Conservation (phyloP, 92 coral and sea anemone genomes). For the Epizoanthus rinbou region DNA sequence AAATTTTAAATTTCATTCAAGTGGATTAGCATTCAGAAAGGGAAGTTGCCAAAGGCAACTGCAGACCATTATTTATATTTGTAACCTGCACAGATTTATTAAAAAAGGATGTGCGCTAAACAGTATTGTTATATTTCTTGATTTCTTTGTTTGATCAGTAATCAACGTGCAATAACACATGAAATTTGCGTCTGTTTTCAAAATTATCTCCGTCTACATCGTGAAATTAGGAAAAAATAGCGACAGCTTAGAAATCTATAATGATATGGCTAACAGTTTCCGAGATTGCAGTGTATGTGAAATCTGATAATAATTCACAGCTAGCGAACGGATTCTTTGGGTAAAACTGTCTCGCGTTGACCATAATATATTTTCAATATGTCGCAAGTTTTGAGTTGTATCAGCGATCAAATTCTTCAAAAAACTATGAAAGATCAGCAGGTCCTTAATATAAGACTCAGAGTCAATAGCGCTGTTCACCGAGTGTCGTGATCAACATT, state of each 20-base stretch:
- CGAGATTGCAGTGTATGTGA: not conserved
- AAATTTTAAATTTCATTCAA: conserved; percentile 2
- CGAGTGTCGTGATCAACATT: not conserved
- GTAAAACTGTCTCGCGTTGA: conserved; percentile 4
- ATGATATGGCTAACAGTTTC: not conserved
- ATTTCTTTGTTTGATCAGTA: not conserved
- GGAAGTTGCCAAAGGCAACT: conserved; percentile 31
- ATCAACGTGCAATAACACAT: conserved; percentile 1
- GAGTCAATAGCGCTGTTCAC: not conserved
- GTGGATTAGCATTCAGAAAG: conserved; percentile 22
- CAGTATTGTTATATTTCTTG: not conserved
- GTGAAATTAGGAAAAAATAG: conserved; percentile 7
- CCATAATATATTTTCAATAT: conserved; percentile 25
- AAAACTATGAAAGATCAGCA: not conserved
- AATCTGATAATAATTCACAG: conserved; percentile 25
- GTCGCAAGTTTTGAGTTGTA: not conserved
- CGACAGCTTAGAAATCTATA: conserved; percentile 11
- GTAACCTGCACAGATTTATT: conserved; percentile 18
- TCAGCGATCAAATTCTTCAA: not conserved
- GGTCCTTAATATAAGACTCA: not conserved
- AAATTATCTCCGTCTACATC: not conserved
- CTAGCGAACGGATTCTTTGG: not conserved
- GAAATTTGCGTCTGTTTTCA: not conserved
- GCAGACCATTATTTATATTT: conserved; percentile 4
- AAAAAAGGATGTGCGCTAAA: conserved; percentile 29